A percentile compares a stretch with the other conserved stretches of the same genome.
phyloP scores from a whole-genome alignment of 2,797 vertebrate genomes.

The Oreortyx pictus region DNA sequence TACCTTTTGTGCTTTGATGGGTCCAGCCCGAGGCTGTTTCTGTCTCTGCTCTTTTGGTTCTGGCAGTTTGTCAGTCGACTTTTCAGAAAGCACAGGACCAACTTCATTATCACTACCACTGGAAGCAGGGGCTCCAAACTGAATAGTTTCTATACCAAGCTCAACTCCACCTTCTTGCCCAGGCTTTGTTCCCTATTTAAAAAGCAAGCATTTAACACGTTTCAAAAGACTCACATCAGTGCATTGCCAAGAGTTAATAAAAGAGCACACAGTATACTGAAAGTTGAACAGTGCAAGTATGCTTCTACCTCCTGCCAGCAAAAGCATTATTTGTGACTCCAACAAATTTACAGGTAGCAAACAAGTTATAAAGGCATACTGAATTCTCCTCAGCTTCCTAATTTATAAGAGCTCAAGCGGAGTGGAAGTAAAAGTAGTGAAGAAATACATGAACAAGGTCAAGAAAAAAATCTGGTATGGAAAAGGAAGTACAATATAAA shows the following conservation, averaged over 20 bases:
- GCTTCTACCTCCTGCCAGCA: background rate
- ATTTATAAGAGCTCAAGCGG: background rate
- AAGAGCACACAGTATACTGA: background rate
- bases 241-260: background rate
- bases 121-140: conserved; percentile 96
- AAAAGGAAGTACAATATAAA: background rate
- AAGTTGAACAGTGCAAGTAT: background rate
- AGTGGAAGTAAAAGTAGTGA: background rate
- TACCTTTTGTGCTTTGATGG: conserved; percentile 98
- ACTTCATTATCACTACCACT: conserved; percentile 95
- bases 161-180: conserved; percentile 87
- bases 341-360: background rate
- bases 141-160: conserved; percentile 93
- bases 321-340: background rate
- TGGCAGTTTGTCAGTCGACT: conserved; percentile 87
- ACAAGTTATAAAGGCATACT: background rate
- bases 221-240: background rate
- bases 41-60: conserved; percentile 98
- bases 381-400: background rate
- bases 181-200: conserved; percentile 85
- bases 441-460: background rate
- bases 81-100: conserved; percentile 88
- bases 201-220: background rate
- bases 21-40: conserved; percentile 94
- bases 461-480: background rate